Evolutionary conservation across 2,113 vertebrate genomes (phyloP), one percentile per base, ranked within the genome.

Genomic region (Sander vitreus): DNA sequence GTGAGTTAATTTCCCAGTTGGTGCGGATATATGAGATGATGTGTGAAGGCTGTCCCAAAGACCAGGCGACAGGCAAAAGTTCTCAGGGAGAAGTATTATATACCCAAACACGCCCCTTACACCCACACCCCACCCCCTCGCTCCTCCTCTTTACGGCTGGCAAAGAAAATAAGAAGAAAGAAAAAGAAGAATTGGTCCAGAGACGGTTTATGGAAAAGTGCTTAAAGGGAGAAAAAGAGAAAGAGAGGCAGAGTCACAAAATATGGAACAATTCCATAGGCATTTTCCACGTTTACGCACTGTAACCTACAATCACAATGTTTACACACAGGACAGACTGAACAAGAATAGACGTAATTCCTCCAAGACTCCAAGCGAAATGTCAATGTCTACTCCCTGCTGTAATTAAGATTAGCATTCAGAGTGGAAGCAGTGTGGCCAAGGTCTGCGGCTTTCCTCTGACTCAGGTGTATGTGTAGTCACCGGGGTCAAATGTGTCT

Each of bases 51-150:
- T 96, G 95, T 95, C 95, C 95, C 95, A 93, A 93, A 93, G 93
- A 94, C 91, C 84, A 95, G 95, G 95, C 94, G 95, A 96, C 95
- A 96, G 95, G 89, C 95, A 95, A 95, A 96, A 96, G 83, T 96
- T 95, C 92, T 93, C 84, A 93, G 94, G 74, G 94, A 92, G 87
- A 93, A 92, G 83, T 91, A 84, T 95, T 96, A 92, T 96, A 96
- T 96, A 96, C 86, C 83, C 88, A 91, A 93, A 92, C 94, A 94
- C 95, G 94, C 95, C 95, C 94, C 93, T 93, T 93, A 63, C 78
- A 86, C 78, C 88, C 83, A 87, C 79, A 76, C 75, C 91, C 90
- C 84, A 81, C 89, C 82, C 67, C 76, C 84, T 91, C 64, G 85
- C 89, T 91, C 85, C 85, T 87, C 82, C 85, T 87, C 87, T 71